A percentile compares a stretch with the other conserved stretches of the same genome.
Evolutionary conservation across 2,797 vertebrate genomes (phyloP).

Genomic region (Protonibea diacanthus): DNA sequence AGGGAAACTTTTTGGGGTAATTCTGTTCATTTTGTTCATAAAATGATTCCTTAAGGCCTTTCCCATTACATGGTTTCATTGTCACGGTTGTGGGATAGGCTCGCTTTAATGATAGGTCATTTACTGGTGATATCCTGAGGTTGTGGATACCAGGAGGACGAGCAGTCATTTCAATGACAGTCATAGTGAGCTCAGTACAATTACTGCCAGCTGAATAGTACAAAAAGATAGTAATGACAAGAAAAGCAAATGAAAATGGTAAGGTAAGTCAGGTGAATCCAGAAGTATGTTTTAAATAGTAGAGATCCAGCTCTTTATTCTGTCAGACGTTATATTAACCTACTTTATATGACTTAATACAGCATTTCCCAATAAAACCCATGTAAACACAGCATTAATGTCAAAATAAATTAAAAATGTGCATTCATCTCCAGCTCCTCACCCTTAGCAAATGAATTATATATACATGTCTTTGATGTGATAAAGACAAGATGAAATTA

Average conservation of each 20-base stretch:
- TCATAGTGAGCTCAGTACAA: conserved; percentile 27
- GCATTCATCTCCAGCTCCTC: conserved; percentile 17
- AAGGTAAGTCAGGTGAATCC: neutral
- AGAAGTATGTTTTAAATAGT: neutral
- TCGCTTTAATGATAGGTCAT: conserved; percentile 69
- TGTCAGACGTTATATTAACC: neutral
- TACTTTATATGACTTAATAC: neutral
- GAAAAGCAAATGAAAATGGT: conserved; percentile 1
- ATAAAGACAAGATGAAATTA: neutral
- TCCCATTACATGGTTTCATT: conserved; percentile 58
- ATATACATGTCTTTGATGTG: conserved; percentile 17
- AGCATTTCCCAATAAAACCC: neutral
- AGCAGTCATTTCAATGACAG: conserved; percentile 42
- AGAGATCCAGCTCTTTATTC: neutral
- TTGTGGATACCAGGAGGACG: conserved; percentile 32
- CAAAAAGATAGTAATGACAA: conserved; percentile 10
- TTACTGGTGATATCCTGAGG: conserved; percentile 62
- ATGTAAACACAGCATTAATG: conserved; percentile 10
- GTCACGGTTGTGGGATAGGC: conserved; percentile 45
- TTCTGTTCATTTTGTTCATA: conserved; percentile 62
- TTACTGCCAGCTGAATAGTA: conserved; percentile 38
- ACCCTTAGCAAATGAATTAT: neutral
- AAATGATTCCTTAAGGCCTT: conserved; percentile 68
- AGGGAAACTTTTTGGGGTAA: conserved; percentile 63
- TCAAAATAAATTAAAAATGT: conserved; percentile 15